A percentile compares a stretch with the other conserved stretches of the same genome.
Evolutionary conservation across 1,140 invertebrate genomes (phyloP).

Genomic region (Andricus grossulariae): DNA sequence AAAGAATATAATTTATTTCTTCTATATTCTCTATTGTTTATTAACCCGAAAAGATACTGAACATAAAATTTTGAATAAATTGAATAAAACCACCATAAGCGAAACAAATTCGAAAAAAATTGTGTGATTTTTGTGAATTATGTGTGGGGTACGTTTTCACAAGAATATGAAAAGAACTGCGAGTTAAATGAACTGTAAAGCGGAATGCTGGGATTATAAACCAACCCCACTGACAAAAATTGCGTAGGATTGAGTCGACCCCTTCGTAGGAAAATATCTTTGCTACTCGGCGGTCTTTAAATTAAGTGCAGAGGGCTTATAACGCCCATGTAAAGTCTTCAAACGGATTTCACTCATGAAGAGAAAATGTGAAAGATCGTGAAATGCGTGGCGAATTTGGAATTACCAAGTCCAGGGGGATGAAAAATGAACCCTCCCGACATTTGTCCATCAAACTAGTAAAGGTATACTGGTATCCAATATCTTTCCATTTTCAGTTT

Average conservation of each 20-base stretch:
- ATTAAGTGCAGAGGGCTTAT: conserved; percentile 72
- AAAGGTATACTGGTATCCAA: no score
- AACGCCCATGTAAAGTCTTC: conserved; percentile 70
- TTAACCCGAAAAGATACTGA: no score
- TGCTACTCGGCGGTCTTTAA: conserved; percentile 67
- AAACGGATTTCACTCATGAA: conserved; percentile 59
- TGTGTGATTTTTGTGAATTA: neutral
- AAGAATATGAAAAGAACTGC: conserved; percentile 45
- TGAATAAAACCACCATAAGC: conserved; percentile 15
- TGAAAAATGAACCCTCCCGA: conserved; percentile 49
- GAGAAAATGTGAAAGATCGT: conserved; percentile 44
- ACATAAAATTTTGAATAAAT: neutral
- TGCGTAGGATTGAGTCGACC: conserved; percentile 43
- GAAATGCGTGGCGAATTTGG: conserved; percentile 66
- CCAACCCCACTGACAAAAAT: conserved; percentile 41
- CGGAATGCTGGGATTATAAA: conserved; percentile 69
- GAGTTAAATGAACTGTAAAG: conserved; percentile 71
- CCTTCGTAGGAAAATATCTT: conserved; percentile 48
- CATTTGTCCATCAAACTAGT: neutral
- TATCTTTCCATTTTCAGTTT: no score
- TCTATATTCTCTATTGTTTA: no score
- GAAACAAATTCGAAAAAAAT: conserved; percentile 5
- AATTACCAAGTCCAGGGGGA: conserved; percentile 44
- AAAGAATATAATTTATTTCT: no score
- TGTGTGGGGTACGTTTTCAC: conserved; percentile 1